phyloP scores from a whole-genome alignment of 2,113 vertebrate genomes.

The Hippoglossus stenolepis region DNA sequence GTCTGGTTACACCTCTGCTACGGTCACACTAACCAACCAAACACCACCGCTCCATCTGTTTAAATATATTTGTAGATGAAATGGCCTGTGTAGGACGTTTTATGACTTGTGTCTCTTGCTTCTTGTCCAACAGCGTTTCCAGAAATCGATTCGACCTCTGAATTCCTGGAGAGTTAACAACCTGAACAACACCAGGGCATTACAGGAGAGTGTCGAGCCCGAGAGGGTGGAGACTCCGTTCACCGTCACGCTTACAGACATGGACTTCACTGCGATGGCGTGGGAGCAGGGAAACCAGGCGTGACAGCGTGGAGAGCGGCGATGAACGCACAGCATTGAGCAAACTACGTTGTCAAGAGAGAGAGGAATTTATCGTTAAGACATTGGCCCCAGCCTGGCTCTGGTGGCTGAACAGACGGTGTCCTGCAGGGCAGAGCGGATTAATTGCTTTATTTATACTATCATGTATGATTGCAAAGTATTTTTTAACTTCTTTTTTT shows the following conservation, averaged over 20 bases:
- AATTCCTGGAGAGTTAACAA: conserved; percentile 84
- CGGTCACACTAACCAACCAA: background rate
- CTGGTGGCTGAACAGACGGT: conserved; percentile 50
- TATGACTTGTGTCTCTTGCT: background rate
- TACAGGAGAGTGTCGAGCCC: background rate
- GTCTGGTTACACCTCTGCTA: conserved; percentile 22
- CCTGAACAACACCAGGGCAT: conserved; percentile 40
- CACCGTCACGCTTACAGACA: conserved; percentile 82
- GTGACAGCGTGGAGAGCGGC: conserved; percentile 35
- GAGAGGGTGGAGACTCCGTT: conserved; percentile 77
- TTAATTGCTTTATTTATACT: conserved; percentile 64
- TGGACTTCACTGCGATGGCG: conserved; percentile 77
- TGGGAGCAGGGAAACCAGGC: conserved; percentile 61
- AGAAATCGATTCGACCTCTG: conserved; percentile 83
- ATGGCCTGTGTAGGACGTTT: background rate
- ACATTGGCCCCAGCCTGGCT: conserved; percentile 41
- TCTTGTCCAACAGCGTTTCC: conserved; percentile 79
- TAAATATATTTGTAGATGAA: background rate
- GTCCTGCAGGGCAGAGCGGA: conserved; percentile 60
- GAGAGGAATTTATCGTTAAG: conserved; percentile 28
- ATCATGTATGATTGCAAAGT: conserved; percentile 17
- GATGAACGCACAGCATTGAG: conserved; percentile 4
- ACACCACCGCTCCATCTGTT: background rate
- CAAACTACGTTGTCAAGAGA: conserved; percentile 24
- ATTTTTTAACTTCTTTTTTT: conserved; percentile 32